Percentiles rank a stretch among this genome's conserved stretches.
Evolutionary conservation across 2,113 vertebrate genomes (phyloP).

Genomic region (Osmerus mordax): DNA sequence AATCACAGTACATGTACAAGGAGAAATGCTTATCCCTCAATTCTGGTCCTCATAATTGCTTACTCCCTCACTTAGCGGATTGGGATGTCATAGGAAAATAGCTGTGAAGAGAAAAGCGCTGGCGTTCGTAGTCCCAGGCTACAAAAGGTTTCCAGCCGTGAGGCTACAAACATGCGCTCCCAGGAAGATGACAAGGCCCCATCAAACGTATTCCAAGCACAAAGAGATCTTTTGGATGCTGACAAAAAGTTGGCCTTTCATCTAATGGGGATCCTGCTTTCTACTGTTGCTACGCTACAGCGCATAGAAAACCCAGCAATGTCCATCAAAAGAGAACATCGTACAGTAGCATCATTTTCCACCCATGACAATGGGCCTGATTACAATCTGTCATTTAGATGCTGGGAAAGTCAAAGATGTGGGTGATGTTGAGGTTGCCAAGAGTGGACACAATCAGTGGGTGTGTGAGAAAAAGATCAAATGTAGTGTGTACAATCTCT

Average conservation of each 20-base stretch:
- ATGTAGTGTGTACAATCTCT: neutral
- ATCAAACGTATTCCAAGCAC: slow-evolving; percentile 56
- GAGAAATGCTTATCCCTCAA: neutral
- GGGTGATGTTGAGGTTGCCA: slow-evolving; percentile 7
- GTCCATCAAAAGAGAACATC: slow-evolving; percentile 36
- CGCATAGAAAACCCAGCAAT: slow-evolving; percentile 59
- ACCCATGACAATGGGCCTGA: slow-evolving; percentile 38
- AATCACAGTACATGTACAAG: slow-evolving; percentile 26
- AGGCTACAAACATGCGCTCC: slow-evolving; percentile 62
- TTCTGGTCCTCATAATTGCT: slow-evolving; percentile 19
- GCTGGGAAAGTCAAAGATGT: slow-evolving; percentile 10
- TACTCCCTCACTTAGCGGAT: neutral
- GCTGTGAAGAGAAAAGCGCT: neutral
- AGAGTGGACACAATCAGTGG: neutral
- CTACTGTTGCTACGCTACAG: slow-evolving; percentile 59
- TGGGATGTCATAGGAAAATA: neutral
- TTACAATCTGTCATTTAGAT: slow-evolving; percentile 45
- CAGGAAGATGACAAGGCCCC: slow-evolving; percentile 62
- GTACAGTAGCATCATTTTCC: slow-evolving; percentile 29
- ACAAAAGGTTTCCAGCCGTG: slow-evolving; percentile 52
- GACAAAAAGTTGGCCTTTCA: slow-evolving; percentile 73
- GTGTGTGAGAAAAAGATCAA: slow-evolving; percentile 13
- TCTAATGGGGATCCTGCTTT: slow-evolving; percentile 38
- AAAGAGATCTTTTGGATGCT: slow-evolving; percentile 66
- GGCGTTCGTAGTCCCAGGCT: slow-evolving; percentile 45